These are phyloP conservation scores for Ailurus styani DNA, from an alignment of 2,113 vertebrate species.

Conservation along the genomic window DNA sequence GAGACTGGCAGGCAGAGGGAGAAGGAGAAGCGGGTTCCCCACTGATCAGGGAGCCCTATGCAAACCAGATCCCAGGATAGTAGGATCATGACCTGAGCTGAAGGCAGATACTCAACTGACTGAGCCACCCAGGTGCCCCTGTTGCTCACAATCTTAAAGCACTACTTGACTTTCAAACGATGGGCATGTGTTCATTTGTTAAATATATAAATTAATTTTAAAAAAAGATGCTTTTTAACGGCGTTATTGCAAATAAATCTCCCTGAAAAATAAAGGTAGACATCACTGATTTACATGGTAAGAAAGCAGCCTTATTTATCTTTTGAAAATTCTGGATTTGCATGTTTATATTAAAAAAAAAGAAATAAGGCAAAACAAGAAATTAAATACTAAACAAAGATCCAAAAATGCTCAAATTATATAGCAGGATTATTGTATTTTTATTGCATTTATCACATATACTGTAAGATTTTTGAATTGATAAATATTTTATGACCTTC, in stretches of 20 bases:
- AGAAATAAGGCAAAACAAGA: background rate
- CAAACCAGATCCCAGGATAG: too few relatives aligned
- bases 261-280: conserved; percentile 58
- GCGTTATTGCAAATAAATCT: conserved; percentile 64
- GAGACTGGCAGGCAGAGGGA: too few relatives aligned
- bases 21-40: too few relatives aligned
- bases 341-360: conserved; percentile 20
- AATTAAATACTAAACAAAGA: conserved; percentile 10
- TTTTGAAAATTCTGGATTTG: conserved; percentile 50
- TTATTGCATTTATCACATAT: background rate
- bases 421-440: background rate
- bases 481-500: background rate
- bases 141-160: background rate
- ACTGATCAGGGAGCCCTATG: too few relatives aligned
- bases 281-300: conserved; percentile 44
- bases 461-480: background rate
- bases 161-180: background rate
- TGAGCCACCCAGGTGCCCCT: too few relatives aligned
- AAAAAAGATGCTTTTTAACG: conserved; percentile 67
- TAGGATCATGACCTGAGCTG: too few relatives aligned
- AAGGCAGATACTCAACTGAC: too few relatives aligned
- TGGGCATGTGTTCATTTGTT: background rate
- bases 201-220: background rate
- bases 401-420: background rate
- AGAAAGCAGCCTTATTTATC: conserved; percentile 46